A percentile compares a stretch with the other conserved stretches of the same genome.
Evolutionary conservation across 64 coral and sea anemone species (phyloP).

Genomic region (Porites australiensis): DNA sequence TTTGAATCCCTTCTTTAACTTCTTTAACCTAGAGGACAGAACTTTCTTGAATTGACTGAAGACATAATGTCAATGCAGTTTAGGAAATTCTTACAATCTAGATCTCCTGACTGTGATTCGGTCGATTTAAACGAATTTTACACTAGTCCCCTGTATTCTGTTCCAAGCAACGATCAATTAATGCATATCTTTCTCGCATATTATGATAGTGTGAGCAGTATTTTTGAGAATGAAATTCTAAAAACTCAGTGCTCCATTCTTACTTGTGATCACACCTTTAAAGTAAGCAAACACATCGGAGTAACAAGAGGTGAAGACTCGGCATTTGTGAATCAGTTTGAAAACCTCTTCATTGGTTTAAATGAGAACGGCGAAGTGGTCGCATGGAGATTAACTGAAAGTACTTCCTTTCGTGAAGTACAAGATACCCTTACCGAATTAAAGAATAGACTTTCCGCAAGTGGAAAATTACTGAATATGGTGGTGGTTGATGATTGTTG

Average conservation of each 20-base stretch:
- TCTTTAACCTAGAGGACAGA: slow-evolving; percentile 52
- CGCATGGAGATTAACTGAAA: slow-evolving; percentile 41
- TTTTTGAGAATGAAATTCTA: background rate
- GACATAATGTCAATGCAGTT: slow-evolving; percentile 41
- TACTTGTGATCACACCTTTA: slow-evolving; percentile 76
- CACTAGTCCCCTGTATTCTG: slow-evolving; percentile 5
- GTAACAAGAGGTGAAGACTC: slow-evolving; percentile 25
- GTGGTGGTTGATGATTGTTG: slow-evolving; percentile 62
- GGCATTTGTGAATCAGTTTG: slow-evolving; percentile 58
- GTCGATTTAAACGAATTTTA: slow-evolving; percentile 19
- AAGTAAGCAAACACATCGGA: slow-evolving; percentile 81
- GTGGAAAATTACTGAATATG: slow-evolving; percentile 11
- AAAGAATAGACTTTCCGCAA: slow-evolving; percentile 26
- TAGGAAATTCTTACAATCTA: slow-evolving; percentile 1
- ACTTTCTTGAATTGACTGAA: slow-evolving; percentile 48
- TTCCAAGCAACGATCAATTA: slow-evolving; percentile 54
- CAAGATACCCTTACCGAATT: slow-evolving; percentile 54
- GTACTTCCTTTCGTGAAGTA: slow-evolving; percentile 59
- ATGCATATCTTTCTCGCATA: slow-evolving; percentile 56
- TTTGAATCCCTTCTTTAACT: too few species aligned
- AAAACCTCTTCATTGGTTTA: slow-evolving; percentile 68
- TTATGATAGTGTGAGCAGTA: background rate
- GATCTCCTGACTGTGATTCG: background rate
- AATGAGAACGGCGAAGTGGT: slow-evolving; percentile 66
- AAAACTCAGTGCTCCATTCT: background rate